Evolutionary conservation across 2,113 vertebrate species (phyloP).

Genomic region (Spilogale gracilis): DNA sequence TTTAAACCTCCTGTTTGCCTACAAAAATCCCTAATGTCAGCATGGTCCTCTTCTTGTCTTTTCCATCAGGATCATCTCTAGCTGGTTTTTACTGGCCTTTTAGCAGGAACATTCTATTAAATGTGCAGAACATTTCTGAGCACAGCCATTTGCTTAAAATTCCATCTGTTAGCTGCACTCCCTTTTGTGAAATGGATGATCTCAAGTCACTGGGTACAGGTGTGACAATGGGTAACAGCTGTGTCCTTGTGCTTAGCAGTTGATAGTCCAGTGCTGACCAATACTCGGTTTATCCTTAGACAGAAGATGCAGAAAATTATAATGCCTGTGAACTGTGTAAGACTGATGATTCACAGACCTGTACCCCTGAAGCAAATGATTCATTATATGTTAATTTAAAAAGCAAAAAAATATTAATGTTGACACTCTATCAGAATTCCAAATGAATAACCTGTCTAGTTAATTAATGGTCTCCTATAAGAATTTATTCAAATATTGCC

Average conservation of each 20-base stretch:
- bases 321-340: too few species aligned
- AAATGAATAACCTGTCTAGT: constrained; percentile 11
- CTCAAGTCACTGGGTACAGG: not conserved
- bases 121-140: not conserved
- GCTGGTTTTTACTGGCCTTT: not conserved
- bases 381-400: too few species aligned
- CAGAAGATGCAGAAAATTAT: not conserved
- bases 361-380: too few species aligned
- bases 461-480: not conserved
- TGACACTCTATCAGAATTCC: not conserved
- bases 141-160: not conserved
- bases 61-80: not conserved
- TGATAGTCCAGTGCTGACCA: not conserved
- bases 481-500: not conserved
- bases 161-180: not conserved
- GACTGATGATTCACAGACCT: too few species aligned
- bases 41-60: not conserved
- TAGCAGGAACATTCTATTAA: not conserved
- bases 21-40: not conserved
- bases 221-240: not conserved
- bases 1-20: not conserved
- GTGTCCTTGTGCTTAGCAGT: not conserved
- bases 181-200: not conserved
- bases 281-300: not conserved
- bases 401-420: not conserved